Percentiles rank a stretch among this genome's conserved stretches.
Conservation (phyloP, 2,888 invertebrate genomes). For the Diplazon laetatorius region DNA sequence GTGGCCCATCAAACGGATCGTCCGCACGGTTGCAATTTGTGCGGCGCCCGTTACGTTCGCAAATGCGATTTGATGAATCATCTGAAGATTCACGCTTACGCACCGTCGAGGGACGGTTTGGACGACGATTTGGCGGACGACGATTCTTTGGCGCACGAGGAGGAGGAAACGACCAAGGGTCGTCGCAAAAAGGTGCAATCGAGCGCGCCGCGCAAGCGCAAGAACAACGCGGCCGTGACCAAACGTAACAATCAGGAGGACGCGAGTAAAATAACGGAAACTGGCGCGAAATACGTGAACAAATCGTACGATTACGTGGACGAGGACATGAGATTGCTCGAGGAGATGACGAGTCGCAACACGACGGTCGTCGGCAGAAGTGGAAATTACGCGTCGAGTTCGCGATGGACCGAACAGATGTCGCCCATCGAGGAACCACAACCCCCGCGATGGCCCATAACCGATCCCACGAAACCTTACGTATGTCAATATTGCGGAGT, state of each 20-base stretch:
- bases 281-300: constrained; percentile 62
- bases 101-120: constrained; percentile 85
- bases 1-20: constrained; percentile 93
- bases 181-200: constrained; percentile 80
- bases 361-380: constrained; percentile 73
- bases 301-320: constrained; percentile 83
- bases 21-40: constrained; percentile 92
- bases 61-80: constrained; percentile 93
- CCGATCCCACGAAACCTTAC: constrained; percentile 90
- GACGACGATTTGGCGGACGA: constrained; percentile 84
- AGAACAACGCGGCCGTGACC: constrained; percentile 73
- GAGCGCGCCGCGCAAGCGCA: constrained; percentile 80
- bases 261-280: constrained; percentile 51
- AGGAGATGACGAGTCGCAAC: constrained; percentile 81
- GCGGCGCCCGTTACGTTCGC: constrained; percentile 91
- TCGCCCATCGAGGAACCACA: constrained; percentile 61
- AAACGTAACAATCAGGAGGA: constrained; percentile 67
- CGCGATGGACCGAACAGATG: constrained; percentile 80
- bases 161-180: constrained; percentile 77
- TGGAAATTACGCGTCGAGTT: constrained; percentile 82
- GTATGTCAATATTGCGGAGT: constrained; percentile 91
- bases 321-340: constrained; percentile 83
- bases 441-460: constrained; percentile 84
- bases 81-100: constrained; percentile 91
- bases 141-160: constrained; percentile 77